Base-by-base conservation (phyloP, 2,797 vertebrate genomes). In the Antennarius maculatus region DNA sequence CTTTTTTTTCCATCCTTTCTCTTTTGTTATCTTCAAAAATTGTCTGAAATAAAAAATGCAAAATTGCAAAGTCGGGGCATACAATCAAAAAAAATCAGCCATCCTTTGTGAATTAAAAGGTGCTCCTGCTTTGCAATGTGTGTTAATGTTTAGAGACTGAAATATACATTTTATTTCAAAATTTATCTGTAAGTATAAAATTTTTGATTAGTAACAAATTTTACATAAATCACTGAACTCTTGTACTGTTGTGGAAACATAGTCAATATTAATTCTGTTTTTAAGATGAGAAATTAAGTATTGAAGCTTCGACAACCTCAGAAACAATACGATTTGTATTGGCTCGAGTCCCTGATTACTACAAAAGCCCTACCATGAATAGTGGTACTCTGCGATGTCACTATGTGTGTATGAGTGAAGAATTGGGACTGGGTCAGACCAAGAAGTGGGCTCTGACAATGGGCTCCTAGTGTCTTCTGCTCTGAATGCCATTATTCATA, bases 401-500 rank as follows among this genome's bases (percentile, higher is more conserved):
- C 91, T 66, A 57, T 69, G 75, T 58, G 80, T 87, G 71, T 81
- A 78, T 81, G 74, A 69, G 81, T 83, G 71, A 72, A 82, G 69
- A 83, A 82, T 84, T 66, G 72, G 79, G 67, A 76, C 77, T 63
- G 82, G 85, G 82, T 85, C 74, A 82, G 80, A 88, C 86, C 80
- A 82, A 79, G 86, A 66, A 80, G 79, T 53, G 48, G 63, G 28
- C 18, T 46, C 27, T 45, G 76, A 95, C 94, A 95, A 95, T 86
- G 80, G 88, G 43, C 28, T 70, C 85, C 88, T 85, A 94, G 90
- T 94, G 80, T 87, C 58, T 70, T 48, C 55, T 41, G 66, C 71
- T 58, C 73, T 93, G 87, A 94, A 93, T 91, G 88, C 62, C 81
- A 88, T 91, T 87, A 92, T 92, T 94, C 90, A 93, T 71, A 80